Evolutionary conservation across 2,797 vertebrate genomes (phyloP).

Genomic region (Esox masquinongy): DNA sequence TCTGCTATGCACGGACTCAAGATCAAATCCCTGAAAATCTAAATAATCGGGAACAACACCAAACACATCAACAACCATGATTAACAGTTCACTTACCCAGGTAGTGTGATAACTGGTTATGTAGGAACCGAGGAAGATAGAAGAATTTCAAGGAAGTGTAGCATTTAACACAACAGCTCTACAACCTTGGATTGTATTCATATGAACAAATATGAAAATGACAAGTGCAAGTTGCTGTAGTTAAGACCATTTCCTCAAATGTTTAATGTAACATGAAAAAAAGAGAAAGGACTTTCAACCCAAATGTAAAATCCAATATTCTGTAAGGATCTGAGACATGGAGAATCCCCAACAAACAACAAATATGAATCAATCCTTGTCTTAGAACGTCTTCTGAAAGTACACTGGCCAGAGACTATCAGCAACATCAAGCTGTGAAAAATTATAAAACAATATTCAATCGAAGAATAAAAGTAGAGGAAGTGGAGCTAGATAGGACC

Average conservation of each 20-base stretch:
- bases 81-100: not conserved
- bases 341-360: not conserved
- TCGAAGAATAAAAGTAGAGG: too few relatives aligned
- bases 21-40: too few relatives aligned
- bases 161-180: not conserved
- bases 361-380: not conserved
- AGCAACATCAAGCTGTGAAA: not conserved
- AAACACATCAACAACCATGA: not conserved
- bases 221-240: not conserved
- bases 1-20: too few relatives aligned
- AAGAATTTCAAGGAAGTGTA: not conserved
- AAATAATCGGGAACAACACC: not conserved
- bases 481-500: conserved; percentile 13
- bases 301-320: too few relatives aligned
- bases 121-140: not conserved
- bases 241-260: conserved; percentile 2
- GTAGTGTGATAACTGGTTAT: not conserved
- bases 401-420: not conserved
- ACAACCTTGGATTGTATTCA: too few relatives aligned
- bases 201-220: too few relatives aligned
- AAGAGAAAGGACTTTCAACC: not conserved
- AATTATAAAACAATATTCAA: not conserved
- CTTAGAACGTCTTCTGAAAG: not conserved
- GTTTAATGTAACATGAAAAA: not conserved
- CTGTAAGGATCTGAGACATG: not conserved